Base-by-base conservation (phyloP, 1,140 invertebrate genomes). In the Eumeta japonica region DNA sequence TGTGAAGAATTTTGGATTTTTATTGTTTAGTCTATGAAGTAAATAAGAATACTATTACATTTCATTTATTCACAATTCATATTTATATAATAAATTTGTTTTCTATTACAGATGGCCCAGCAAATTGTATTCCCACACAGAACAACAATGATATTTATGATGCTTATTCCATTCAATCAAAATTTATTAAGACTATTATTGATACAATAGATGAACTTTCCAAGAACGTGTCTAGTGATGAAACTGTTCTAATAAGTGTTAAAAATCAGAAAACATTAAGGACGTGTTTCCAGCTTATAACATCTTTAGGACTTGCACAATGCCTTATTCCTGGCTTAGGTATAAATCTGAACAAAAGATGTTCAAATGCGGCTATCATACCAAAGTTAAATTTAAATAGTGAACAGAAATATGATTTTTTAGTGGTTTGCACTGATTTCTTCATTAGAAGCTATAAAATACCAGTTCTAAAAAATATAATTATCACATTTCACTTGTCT, bases 301-400 rank as follows among this genome's bases (percentile, higher is more conserved):
- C 80, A 5, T 79, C 76, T 16, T 61, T 88, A 30, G 87, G 86
- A 41, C 76, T 89, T 24, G 63, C 79, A 32, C 79, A 80, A 27
- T 81, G 81, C 53, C 54, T 89, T n/a, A 58, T 84, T 39, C 78
- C 81, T 27, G 83, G 83, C 2, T 55, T 90, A 34, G 85, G 85
- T 3, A 63, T 84, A 35, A 74, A 76, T 14, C 45, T 78, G 30
- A 48, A 58, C 33, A 68, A 77, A 56, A 56, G 73, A 49, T 75
- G 59, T 41, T 34, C 45, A 10, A 55, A 45, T 42, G 56, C 57
- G 33, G 19, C 41, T 10, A 37, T 49, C 7, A 20, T 70, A 9
- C 45, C 55, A 12, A 10, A 39, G 4, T n/a, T 63, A 9, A 39
- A 28, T 19, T 58, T 75, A 18, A 52, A 48, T 35, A 57, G 67